phyloP scores from a whole-genome alignment of 2,797 vertebrate species.

The Pseudomugil gertrudae region DNA sequence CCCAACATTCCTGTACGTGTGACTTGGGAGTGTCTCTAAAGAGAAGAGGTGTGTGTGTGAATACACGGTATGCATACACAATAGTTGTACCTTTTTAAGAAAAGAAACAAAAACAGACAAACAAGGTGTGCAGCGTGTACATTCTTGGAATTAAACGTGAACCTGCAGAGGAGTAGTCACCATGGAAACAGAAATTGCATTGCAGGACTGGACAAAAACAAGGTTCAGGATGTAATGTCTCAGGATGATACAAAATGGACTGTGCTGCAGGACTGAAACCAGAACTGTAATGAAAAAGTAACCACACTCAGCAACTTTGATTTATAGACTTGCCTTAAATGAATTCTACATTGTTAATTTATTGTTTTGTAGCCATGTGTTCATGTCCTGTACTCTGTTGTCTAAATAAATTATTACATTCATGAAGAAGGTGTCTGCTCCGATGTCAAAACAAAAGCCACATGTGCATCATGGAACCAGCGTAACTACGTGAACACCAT shows the following conservation, averaged over 20 bases:
- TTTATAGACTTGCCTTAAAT: conserved; percentile 36
- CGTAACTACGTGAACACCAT: conserved; percentile 44
- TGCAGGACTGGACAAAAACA: conserved; percentile 15
- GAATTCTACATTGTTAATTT: conserved; percentile 46
- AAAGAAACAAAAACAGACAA: conserved; percentile 54
- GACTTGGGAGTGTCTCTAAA: conserved; percentile 53
- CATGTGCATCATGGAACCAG: conserved; percentile 39
- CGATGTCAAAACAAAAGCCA: conserved; percentile 32
- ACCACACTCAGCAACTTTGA: conserved; percentile 13
- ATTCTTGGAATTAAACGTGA: conserved; percentile 41
- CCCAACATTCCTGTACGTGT: conserved; percentile 55
- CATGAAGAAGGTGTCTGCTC: conserved; percentile 17
- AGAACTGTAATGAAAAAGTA: conserved; percentile 3
- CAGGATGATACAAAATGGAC: conserved; percentile 12
- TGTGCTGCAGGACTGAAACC: not conserved
- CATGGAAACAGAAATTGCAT: conserved; percentile 62
- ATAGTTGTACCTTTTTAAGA: conserved; percentile 47
- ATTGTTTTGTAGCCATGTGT: conserved; percentile 57
- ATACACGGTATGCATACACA: conserved; percentile 50
- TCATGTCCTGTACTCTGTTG: conserved; percentile 38
- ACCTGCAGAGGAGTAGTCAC: conserved; percentile 50
- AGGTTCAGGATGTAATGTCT: conserved; percentile 6
- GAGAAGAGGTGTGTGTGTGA: conserved; percentile 45
- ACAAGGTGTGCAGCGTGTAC: conserved; percentile 41
- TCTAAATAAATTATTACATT: conserved; percentile 74